These are phyloP conservation scores for Stenolophus ochropezus DNA, from an alignment of 2,888 invertebrate species.

Conservation along the genomic window DNA sequence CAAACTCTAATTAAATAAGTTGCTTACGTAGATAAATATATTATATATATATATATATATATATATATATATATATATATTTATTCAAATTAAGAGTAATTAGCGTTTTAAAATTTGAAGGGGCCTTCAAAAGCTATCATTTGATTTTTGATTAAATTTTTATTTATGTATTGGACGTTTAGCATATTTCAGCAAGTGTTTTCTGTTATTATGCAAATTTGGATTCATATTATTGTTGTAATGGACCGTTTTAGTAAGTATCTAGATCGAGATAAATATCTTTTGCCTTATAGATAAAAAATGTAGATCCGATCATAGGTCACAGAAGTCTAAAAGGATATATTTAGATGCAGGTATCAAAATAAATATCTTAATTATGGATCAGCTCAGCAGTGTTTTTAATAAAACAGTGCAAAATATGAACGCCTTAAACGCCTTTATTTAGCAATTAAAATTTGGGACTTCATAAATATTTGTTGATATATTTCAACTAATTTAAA, in stretches of 20 bases:
- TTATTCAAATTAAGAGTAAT: background rate
- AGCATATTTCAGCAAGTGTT: constrained; percentile 37
- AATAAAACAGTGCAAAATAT: constrained; percentile 6
- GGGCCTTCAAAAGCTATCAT: background rate
- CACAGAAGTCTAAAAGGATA: constrained; percentile 28
- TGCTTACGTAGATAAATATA: background rate
- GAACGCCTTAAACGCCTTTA: background rate
- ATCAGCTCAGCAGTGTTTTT: constrained; percentile 19
- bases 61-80: background rate
- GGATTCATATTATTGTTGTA: constrained; percentile 24
- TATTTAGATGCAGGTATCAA: constrained; percentile 38
- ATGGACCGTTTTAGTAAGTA: constrained; percentile 7
- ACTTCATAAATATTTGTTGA: constrained; percentile 1
- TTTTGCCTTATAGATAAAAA: constrained; percentile 11
- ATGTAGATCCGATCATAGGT: constrained; percentile 34
- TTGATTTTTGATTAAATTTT: constrained; percentile 3
- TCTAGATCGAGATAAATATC: constrained; percentile 34
- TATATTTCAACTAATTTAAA: background rate
- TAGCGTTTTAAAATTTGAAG: background rate
- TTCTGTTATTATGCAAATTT: constrained; percentile 45
- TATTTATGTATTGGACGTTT: constrained; percentile 19
- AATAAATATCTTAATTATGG: constrained; percentile 38
- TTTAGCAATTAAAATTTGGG: constrained; percentile 7
- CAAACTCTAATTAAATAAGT: background rate
- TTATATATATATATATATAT: background rate